These are phyloP conservation scores for Turritopsis rubra DNA, from an alignment of 30 jellyfish, hydroid and myxozoan species.

Conservation along the genomic window DNA sequence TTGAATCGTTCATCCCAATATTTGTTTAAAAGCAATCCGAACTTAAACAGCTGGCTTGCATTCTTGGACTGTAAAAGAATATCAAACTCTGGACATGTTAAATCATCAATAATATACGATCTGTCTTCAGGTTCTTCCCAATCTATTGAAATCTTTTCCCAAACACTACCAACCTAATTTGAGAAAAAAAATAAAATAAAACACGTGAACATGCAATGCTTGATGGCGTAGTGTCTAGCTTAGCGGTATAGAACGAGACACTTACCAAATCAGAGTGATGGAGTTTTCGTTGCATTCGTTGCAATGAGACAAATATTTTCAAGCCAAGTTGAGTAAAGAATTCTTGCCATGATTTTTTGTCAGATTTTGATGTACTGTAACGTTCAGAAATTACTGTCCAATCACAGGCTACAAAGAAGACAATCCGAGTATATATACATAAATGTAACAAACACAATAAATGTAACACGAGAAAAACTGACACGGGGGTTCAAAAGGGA, in stretches of 20 bases:
- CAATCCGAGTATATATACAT: not conserved
- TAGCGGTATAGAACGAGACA: not conserved
- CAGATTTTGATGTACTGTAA: not conserved
- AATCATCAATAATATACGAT: constrained; percentile 42
- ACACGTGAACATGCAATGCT: not conserved
- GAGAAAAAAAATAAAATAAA: no score
- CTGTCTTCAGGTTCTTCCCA: constrained; percentile 55
- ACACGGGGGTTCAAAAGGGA: not conserved
- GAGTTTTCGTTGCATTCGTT: not conserved
- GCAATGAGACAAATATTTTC: constrained; percentile 28
- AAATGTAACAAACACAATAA: not conserved
- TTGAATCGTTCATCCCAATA: constrained; percentile 37
- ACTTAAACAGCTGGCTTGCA: constrained; percentile 13
- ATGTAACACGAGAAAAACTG: no score
- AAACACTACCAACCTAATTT: constrained; percentile 2
- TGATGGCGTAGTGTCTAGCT: no score
- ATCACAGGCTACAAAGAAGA: constrained; percentile 21
- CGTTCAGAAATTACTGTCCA: constrained; percentile 24
- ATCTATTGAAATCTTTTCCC: not conserved
- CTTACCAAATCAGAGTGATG: constrained; percentile 30
- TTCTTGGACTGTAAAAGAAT: constrained; percentile 32
- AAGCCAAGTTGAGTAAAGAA: constrained; percentile 37
- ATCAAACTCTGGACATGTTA: constrained; percentile 51
- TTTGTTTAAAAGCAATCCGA: constrained; percentile 33
- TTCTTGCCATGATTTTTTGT: constrained; percentile 32